These are phyloP conservation scores for Gila orcuttii DNA, from an alignment of 2,113 vertebrate genomes.

Conservation along the genomic window DNA sequence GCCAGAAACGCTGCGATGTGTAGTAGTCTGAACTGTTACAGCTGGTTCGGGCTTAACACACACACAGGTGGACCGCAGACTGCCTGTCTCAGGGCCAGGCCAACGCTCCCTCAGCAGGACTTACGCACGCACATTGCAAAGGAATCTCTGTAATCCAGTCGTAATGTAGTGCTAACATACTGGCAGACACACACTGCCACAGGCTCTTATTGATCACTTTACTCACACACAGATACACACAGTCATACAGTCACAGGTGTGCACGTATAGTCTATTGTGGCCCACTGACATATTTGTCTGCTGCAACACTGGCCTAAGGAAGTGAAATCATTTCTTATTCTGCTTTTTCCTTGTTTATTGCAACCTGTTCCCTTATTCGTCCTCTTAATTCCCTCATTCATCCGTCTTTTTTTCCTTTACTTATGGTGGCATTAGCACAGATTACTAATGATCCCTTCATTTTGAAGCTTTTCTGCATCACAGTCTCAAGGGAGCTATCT, in stretches of 20 bases:
- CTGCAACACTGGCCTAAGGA: conserved; percentile 12
- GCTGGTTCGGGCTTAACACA: neutral
- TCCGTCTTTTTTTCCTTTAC: neutral
- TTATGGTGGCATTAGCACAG: conserved; percentile 38
- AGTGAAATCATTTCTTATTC: neutral
- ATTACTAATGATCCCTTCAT: conserved; percentile 66
- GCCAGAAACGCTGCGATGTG: neutral
- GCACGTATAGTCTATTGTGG: neutral
- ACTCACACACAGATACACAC: conserved; percentile 33
- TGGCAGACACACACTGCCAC: conserved; percentile 43
- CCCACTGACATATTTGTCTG: conserved; percentile 26
- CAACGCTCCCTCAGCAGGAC: conserved; percentile 19
- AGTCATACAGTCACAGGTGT: conserved; percentile 23
- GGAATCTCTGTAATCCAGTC: conserved; percentile 51
- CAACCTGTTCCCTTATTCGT: neutral
- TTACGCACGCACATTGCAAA: conserved; percentile 27
- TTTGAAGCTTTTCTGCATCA: conserved; percentile 62
- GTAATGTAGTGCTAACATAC: conserved; percentile 30
- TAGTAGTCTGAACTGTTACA: conserved; percentile 17
- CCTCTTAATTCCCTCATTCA: conserved; percentile 1
- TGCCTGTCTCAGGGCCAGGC: conserved; percentile 17
- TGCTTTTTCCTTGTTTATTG: neutral
- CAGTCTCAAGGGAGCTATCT: conserved; percentile 74
- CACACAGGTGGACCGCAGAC: conserved; percentile 33
- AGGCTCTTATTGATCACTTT: conserved; percentile 48